phyloP scores from a whole-genome alignment of 2,113 vertebrate genomes.

The Thryonomys swinderianus region DNA sequence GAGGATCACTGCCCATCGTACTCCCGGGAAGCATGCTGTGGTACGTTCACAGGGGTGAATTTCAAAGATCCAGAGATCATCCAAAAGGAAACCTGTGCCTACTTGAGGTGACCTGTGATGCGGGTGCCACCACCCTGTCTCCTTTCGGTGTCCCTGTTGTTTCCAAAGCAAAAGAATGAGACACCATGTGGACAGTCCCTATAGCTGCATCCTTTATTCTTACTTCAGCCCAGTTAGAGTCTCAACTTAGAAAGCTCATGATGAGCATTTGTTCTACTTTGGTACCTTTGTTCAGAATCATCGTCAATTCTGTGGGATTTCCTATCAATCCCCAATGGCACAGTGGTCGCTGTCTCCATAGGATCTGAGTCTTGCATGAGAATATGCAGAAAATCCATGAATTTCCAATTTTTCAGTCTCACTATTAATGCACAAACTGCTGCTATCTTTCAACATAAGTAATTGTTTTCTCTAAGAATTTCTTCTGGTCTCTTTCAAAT shows the following conservation, averaged over 20 bases:
- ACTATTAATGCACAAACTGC: background rate
- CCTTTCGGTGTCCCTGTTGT: background rate
- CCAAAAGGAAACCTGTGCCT: background rate
- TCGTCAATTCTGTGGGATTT: background rate
- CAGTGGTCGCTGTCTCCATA: background rate
- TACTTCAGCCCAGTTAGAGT: background rate
- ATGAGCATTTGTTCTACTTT: background rate
- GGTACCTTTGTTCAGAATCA: background rate
- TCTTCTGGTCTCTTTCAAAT: background rate
- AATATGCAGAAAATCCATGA: background rate
- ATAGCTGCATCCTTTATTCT: background rate
- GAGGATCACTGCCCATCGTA: background rate
- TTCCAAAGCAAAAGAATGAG: background rate
- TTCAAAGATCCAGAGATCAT: background rate
- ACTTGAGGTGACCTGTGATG: background rate
- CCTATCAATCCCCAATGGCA: background rate
- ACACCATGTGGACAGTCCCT: background rate
- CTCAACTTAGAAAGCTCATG: background rate
- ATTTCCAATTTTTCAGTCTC: background rate
- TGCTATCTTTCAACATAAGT: background rate
- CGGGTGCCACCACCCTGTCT: background rate
- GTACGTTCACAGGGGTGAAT: background rate
- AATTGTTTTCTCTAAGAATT: background rate
- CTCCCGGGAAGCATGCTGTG: background rate
- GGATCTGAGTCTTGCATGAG: background rate